Evolutionary conservation across 2,797 vertebrate genomes (phyloP), one percentile per base, ranked within the genome.

Genomic region (Amblyopsis hoosieri): DNA sequence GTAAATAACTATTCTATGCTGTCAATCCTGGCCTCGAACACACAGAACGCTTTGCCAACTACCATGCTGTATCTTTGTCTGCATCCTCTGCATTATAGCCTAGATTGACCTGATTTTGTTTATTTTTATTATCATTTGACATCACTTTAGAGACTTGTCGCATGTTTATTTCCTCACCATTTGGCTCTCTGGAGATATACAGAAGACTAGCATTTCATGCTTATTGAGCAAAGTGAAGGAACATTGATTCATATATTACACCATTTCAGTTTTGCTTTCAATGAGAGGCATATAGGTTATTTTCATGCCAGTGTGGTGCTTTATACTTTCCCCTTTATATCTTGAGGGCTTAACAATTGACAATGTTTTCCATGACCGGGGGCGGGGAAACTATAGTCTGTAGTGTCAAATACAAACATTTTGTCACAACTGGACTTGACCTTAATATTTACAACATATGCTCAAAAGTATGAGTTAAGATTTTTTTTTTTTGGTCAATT

Each of bases 161-260:
- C 33, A 46, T 62, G 1, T 12, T 3, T 33, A 15, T 11, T 61
- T 56, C 59, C 62, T 67, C 19, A 67, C 1, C 61, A 46, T 58
- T 63, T 62, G 51, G 12, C 45, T 60, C 46, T 11, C 48, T 54
- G 8, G 45, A 45, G 42, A 64, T 58, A 60, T 64, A 23, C 23
- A 62, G 57, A 66, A 37, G 15, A 11, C 15, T 23, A 23, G 23
- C 46, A 29, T 58, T 51, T 64, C 19, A 50, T 46, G 60, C 55
- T 52, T 62, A 72, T 65, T 73, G 48, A 61, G 48, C 57, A 69
- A 51, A 65, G 51, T 61, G 67, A 68, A 62, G 12, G 17, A 62
- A 68, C 68, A 60, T 37, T 52, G 60, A 62, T 68, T 75, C 53
- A 71, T 48, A 64, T 47, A 17, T 67, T 29, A 57, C 15, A 49